Conservation (phyloP, 2,113 vertebrate genomes). For the Sylvietta virens region DNA sequence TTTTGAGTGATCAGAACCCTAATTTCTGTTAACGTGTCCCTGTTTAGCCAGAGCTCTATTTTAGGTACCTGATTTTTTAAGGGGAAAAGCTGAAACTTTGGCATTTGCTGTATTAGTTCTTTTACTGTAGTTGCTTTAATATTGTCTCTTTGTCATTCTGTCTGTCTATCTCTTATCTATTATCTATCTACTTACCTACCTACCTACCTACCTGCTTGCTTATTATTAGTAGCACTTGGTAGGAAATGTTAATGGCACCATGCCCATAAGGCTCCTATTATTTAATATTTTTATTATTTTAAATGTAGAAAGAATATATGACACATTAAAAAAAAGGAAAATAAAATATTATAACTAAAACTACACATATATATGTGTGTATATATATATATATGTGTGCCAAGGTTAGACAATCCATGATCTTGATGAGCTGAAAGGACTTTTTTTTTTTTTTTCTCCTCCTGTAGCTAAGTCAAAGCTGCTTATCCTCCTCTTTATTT, state of each 20-base stretch:
- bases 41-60: neutral
- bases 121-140: neutral
- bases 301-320: neutral
- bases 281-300: neutral
- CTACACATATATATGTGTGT: too few species aligned
- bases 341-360: neutral
- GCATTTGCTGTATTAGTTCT: neutral
- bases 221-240: neutral
- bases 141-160: too few species aligned
- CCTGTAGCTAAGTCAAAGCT: neutral
- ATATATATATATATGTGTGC: neutral
- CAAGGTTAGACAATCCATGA: neutral
- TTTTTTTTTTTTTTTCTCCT: neutral
- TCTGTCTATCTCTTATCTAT: neutral
- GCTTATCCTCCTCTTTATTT: neutral
- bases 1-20: neutral
- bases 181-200: too few species aligned
- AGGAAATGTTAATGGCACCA: neutral
- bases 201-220: too few species aligned
- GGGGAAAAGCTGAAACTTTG: neutral
- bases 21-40: neutral
- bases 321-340: neutral
- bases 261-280: fast-evolving
- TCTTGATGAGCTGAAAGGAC: neutral
- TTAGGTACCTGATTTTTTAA: neutral